These are phyloP conservation scores for Solea senegalensis DNA, from an alignment of 2,113 vertebrate genomes.

Conservation along the genomic window DNA sequence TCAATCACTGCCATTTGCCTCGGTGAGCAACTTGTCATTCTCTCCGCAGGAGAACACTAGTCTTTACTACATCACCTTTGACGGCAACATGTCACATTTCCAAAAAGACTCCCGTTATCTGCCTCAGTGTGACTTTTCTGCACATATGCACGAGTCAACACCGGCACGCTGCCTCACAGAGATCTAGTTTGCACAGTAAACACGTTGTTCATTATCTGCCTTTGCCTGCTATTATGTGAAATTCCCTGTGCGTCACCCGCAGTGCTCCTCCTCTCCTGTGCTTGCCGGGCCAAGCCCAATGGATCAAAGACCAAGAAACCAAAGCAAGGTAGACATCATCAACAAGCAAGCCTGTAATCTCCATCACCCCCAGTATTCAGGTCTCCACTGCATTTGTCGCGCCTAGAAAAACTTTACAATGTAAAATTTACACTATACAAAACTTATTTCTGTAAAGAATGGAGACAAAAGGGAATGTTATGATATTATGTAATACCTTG, in stretches of 20 bases:
- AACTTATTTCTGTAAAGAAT: background rate
- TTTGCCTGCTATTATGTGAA: slow-evolving; percentile 54
- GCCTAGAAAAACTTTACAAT: background rate
- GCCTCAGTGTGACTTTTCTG: slow-evolving; percentile 1
- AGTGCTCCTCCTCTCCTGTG: slow-evolving; percentile 84
- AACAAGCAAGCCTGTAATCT: slow-evolving; percentile 36
- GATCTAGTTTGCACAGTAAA: slow-evolving; percentile 34
- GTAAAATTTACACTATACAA: background rate
- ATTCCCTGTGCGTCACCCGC: slow-evolving; percentile 54
- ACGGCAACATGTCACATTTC: background rate
- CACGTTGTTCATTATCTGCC: slow-evolving; percentile 39
- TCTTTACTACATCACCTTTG: slow-evolving; percentile 8
- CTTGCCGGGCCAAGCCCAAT: slow-evolving; percentile 83
- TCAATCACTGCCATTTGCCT: slow-evolving; percentile 60
- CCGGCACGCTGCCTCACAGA: background rate
- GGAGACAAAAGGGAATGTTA: too few species aligned
- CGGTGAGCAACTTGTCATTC: slow-evolving; percentile 57
- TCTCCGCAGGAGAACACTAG: slow-evolving; percentile 4
- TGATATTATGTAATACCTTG: too few species aligned
- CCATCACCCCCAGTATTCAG: background rate
- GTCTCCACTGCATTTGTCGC: background rate
- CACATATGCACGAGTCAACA: slow-evolving; percentile 5
- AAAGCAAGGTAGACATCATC: slow-evolving; percentile 85
- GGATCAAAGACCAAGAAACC: slow-evolving; percentile 88
- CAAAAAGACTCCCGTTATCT: background rate